Evolutionary conservation across 2,113 vertebrate genomes (phyloP).

Genomic region (Melanotaenia duboulayi): DNA sequence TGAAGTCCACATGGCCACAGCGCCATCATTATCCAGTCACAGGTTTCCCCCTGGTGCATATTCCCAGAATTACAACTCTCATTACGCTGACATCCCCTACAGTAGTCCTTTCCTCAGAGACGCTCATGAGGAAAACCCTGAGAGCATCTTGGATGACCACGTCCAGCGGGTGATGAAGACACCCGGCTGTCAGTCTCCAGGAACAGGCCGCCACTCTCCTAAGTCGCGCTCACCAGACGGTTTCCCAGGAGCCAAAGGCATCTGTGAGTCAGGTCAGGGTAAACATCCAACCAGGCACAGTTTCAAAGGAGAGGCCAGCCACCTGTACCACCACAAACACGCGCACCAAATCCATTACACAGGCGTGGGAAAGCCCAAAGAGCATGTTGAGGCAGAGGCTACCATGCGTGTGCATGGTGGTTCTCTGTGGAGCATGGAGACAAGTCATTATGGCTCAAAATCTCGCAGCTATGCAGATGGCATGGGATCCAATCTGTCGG

Average conservation of each 20-base stretch:
- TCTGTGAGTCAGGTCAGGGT: slow-evolving; percentile 77
- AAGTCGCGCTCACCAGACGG: slow-evolving; percentile 90
- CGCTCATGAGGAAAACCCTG: slow-evolving; percentile 94
- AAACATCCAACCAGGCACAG: slow-evolving; percentile 85
- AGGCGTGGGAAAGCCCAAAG: slow-evolving; percentile 82
- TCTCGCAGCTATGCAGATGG: slow-evolving; percentile 87
- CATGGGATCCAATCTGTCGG: slow-evolving; percentile 69
- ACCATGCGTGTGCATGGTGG: slow-evolving; percentile 79
- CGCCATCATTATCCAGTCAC: slow-evolving; percentile 81
- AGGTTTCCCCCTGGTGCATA: slow-evolving; percentile 85
- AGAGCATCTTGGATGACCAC: slow-evolving; percentile 96
- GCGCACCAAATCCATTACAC: slow-evolving; percentile 88
- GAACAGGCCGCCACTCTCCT: slow-evolving; percentile 89
- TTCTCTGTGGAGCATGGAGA: slow-evolving; percentile 86
- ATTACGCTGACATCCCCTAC: slow-evolving; percentile 86
- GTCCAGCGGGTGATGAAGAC: slow-evolving; percentile 98
- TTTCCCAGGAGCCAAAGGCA: slow-evolving; percentile 76
- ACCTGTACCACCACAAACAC: slow-evolving; percentile 89
- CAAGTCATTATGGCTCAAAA: slow-evolving; percentile 85
- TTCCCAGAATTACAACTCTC: slow-evolving; percentile 86
- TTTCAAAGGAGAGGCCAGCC: slow-evolving; percentile 83
- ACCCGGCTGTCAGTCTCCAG: slow-evolving; percentile 92
- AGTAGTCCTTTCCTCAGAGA: slow-evolving; percentile 84
- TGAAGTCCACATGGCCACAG: slow-evolving; percentile 83
- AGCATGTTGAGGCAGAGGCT: slow-evolving; percentile 86